Conservation (phyloP, 2,888 invertebrate species). For the Lasioglossum zephyrum region DNA sequence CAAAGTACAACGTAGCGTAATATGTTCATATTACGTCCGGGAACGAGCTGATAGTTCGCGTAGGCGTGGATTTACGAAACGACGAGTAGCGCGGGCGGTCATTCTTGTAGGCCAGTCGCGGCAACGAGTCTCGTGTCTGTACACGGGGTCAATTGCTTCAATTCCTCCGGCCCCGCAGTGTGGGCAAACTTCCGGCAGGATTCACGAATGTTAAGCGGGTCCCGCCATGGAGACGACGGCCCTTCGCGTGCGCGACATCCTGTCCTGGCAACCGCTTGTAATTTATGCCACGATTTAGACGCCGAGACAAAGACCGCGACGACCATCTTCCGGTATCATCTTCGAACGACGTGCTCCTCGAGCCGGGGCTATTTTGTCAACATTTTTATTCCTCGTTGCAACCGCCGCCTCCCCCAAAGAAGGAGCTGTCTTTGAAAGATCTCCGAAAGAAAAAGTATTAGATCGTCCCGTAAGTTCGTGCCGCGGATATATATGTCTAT, state of each 20-base stretch:
- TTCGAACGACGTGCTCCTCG: conserved; percentile 29
- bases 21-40: conserved; percentile 15
- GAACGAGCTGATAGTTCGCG: conserved; percentile 37
- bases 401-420: no score
- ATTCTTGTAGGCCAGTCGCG: conserved; percentile 42
- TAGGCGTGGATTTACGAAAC: conserved; percentile 48
- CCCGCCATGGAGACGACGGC: conserved; percentile 35
- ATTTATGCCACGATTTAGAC: conserved; percentile 68
- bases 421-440: no score
- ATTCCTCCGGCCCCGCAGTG: conserved; percentile 65
- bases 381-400: no score
- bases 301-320: conserved; percentile 50
- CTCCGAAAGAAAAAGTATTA: no score
- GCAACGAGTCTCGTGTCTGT: conserved; percentile 44
- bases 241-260: conserved; percentile 67
- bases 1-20: not conserved
- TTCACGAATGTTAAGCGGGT: conserved; percentile 66
- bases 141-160: conserved; percentile 71
- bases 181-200: conserved; percentile 73
- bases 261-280: conserved; percentile 55
- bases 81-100: conserved; percentile 42
- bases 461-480: no score
- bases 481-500: no score
- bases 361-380: conserved; percentile 17
- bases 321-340: conserved; percentile 59